phyloP scores from a whole-genome alignment of 23 tunicate species.

The Oikopleura vanhoeffeni region DNA sequence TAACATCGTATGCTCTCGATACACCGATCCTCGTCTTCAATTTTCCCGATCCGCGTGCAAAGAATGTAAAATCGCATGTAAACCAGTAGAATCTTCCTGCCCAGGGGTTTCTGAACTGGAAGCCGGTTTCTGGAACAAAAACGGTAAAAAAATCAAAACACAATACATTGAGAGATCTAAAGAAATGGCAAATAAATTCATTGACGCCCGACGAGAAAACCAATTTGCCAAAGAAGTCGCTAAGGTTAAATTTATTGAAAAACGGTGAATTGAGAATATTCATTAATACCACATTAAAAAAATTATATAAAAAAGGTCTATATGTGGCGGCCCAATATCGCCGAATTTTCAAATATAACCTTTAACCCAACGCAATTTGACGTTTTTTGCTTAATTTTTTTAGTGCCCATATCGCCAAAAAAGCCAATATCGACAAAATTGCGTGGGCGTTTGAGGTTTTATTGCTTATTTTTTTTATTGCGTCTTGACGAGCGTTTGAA shows the following conservation, averaged over 20 bases:
- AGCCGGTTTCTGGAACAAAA: constrained; percentile 10
- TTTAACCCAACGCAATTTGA: neutral
- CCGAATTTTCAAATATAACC: too few relatives aligned
- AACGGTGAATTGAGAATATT: neutral
- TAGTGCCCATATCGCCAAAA: neutral
- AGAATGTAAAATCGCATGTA: neutral
- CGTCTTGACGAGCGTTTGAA: too few relatives aligned
- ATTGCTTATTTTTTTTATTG: too few relatives aligned
- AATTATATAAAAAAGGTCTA: too few relatives aligned
- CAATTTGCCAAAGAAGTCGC: neutral
- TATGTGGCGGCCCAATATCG: too few relatives aligned
- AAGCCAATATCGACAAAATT: too few relatives aligned
- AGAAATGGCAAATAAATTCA: neutral
- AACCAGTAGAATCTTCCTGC: neutral
- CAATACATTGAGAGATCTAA: constrained; percentile 2
- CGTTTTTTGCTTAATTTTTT: neutral
- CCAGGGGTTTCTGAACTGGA: neutral
- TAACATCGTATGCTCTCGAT: neutral
- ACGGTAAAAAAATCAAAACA: neutral
- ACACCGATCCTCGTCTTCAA: neutral
- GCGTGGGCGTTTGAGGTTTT: too few relatives aligned
- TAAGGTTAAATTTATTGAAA: neutral
- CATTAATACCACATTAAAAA: neutral
- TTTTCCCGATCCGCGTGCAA: neutral
- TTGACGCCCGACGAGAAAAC: neutral